These are phyloP conservation scores for Maccullochella peelii DNA, from an alignment of 2,113 vertebrate genomes.

Conservation along the genomic window DNA sequence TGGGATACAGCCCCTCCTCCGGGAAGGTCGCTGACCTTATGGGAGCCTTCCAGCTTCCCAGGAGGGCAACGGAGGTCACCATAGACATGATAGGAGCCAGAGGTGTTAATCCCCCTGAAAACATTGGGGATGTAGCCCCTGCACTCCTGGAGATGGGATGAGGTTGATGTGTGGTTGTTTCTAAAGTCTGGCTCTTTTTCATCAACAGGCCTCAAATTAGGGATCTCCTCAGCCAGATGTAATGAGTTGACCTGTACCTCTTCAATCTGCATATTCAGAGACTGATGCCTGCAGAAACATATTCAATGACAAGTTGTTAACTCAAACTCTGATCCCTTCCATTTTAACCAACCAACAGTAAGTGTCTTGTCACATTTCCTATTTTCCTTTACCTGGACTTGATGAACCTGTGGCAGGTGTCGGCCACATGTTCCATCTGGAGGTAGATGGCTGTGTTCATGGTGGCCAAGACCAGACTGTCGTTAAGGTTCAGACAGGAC, in stretches of 20 bases:
- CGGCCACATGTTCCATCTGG: slow-evolving; percentile 98
- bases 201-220: slow-evolving; percentile 82
- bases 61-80: slow-evolving; percentile 84
- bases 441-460: slow-evolving; percentile 94
- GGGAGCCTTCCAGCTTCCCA: slow-evolving; percentile 83
- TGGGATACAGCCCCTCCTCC: slow-evolving; percentile 82
- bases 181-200: slow-evolving; percentile 76
- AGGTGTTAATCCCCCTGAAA: slow-evolving; percentile 90
- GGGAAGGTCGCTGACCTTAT: slow-evolving; percentile 80
- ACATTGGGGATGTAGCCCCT: slow-evolving; percentile 86
- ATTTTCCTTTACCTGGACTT: slow-evolving; percentile 89
- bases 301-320: background rate
- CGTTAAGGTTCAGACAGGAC: slow-evolving; percentile 92
- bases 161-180: slow-evolving; percentile 70
- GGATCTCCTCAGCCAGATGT: slow-evolving; percentile 76
- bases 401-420: slow-evolving; percentile 95
- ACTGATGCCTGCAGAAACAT: slow-evolving; percentile 57
- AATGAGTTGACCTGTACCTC: slow-evolving; percentile 49
- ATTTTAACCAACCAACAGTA: background rate
- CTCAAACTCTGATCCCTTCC: background rate
- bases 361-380: background rate
- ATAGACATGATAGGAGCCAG: slow-evolving; percentile 90
- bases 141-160: slow-evolving; percentile 80
- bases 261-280: slow-evolving; percentile 48
- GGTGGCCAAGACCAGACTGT: slow-evolving; percentile 89